Conservation (phyloP, 2,113 vertebrate genomes). For the Charina bottae region DNA sequence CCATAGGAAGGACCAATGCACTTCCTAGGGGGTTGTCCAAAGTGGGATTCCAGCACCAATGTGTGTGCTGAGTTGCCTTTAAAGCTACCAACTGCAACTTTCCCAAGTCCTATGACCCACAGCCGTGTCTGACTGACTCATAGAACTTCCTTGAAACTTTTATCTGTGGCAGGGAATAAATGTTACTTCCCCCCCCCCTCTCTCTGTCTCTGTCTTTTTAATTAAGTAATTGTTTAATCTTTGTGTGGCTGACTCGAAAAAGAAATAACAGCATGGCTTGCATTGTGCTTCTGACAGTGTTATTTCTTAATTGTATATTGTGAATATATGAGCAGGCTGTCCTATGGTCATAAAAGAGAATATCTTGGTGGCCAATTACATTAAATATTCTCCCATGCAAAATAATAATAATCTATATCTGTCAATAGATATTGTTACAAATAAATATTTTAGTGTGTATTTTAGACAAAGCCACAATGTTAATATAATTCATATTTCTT, state of each 20-base stretch:
- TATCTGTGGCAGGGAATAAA: background rate
- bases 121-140: background rate
- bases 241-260: conserved; percentile 1
- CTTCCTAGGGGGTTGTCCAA: too few relatives aligned
- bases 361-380: background rate
- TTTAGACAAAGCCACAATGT: background rate
- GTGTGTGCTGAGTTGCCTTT: too few relatives aligned
- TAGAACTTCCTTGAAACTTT: background rate
- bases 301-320: background rate
- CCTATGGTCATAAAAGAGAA: background rate
- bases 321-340: background rate
- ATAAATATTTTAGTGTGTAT: background rate
- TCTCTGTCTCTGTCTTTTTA: too few relatives aligned
- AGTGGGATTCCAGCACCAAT: too few relatives aligned
- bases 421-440: background rate
- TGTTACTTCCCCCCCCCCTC: too few relatives aligned
- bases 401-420: background rate
- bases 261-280: background rate
- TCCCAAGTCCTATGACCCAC: background rate
- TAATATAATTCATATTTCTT: background rate
- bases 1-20: too few relatives aligned
- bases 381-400: background rate
- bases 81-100: background rate
- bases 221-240: background rate
- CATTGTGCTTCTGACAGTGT: background rate